Evolutionary conservation across 2,888 invertebrate species (phyloP), one percentile per base, ranked within the genome.

Genomic region (Aporophyla nigra): DNA sequence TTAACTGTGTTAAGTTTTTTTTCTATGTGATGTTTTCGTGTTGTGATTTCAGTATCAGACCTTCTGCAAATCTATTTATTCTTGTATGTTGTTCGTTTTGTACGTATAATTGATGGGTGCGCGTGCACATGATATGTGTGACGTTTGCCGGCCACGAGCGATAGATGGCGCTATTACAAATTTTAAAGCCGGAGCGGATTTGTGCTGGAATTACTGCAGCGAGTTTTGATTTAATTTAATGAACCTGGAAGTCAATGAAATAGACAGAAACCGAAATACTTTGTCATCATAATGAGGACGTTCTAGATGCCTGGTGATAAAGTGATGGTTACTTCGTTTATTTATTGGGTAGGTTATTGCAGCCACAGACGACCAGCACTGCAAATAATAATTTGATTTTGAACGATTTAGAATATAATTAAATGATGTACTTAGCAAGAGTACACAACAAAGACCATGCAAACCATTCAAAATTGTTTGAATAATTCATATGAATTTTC

Each of bases 111-210:
- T 88, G 88, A 90, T 89, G 88, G 78, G 74, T 87, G 87, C 84
- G 88, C 85, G 81, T 88, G 90, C 89, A 76, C 88, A 84, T 87
- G 89, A 87, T 82, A 75, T 88, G 82, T 85, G 84, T 82, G 80
- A 84, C 80, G 76, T 71, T 82, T 74, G 71, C 82, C 69, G 63
- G 62, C 69, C 69, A 62, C 68, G 61, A 71, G 63, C 78, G 78
- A 84, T 86, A 88, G 89, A 88, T 88, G 86, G 86, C 72, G 77
- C 81, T 79, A 74, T 85, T 75, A 59, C 62, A 76, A 80, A 74
- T 75, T 77, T 66, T 70, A 66, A 58, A 69, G 66, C 74, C 74
- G 58, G 79, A 68, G 73, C 58, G 73, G 78, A 77, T 77, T 82
- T 85, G 72, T 53, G 63, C 56, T 73, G 78, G 68, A 77, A 69